These are phyloP conservation scores for Spisula subtruncata DNA, from an alignment of 2,888 invertebrate genomes.

Conservation along the genomic window DNA sequence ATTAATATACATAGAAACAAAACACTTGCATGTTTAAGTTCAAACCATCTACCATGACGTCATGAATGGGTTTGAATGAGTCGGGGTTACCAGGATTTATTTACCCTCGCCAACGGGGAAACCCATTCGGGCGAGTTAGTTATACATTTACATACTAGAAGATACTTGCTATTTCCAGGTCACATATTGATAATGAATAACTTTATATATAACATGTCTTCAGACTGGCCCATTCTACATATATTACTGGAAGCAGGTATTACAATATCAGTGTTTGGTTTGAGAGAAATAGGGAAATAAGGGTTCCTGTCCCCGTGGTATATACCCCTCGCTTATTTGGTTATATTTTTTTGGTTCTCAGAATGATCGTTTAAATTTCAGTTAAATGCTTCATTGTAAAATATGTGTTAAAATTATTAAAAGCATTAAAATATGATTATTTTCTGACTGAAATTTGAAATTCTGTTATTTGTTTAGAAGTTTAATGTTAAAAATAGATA, in stretches of 20 bases:
- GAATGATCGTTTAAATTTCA: background rate
- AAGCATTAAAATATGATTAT: background rate
- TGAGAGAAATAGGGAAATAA: slow-evolving; percentile 17
- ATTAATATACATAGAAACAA: no score
- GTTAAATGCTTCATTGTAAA: slow-evolving; percentile 1
- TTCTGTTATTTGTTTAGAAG: background rate
- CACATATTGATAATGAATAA: background rate
- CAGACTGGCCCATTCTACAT: slow-evolving; percentile 67
- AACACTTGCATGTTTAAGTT: no score
- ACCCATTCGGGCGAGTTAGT: no score
- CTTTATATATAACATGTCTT: background rate
- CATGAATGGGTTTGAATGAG: no score
- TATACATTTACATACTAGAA: background rate
- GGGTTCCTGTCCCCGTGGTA: background rate
- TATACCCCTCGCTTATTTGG: slow-evolving; percentile 1
- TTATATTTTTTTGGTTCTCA: background rate
- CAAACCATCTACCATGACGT: no score
- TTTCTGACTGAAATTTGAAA: background rate
- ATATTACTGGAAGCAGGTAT: slow-evolving; percentile 65
- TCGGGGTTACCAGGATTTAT: no score
- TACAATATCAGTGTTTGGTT: background rate
- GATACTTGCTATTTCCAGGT: background rate
- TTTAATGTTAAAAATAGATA: background rate
- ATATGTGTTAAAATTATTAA: background rate
- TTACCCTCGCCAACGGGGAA: no score